A percentile compares a stretch with the other conserved stretches of the same genome.
Evolutionary conservation across 2,113 vertebrate genomes (phyloP).

Genomic region (Micronisus gabar): DNA sequence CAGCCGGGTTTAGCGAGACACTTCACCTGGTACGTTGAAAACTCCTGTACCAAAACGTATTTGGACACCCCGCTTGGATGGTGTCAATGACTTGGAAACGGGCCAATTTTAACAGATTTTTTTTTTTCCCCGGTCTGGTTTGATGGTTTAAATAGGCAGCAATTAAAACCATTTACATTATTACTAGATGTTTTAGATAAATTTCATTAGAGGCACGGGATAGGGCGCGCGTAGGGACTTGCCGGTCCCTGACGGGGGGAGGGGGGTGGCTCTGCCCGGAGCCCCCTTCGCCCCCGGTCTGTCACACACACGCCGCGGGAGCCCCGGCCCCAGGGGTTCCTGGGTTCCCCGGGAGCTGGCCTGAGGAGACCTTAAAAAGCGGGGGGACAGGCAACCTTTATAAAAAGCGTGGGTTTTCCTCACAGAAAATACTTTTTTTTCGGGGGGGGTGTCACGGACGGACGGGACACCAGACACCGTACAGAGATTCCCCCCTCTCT

Average conservation of each 20-base stretch:
- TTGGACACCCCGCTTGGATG: neutral
- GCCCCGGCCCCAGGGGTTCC: neutral
- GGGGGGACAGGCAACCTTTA: no score
- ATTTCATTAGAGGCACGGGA: neutral
- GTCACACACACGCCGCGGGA: neutral
- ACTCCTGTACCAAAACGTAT: neutral
- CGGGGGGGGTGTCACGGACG: no score
- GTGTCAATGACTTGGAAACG: neutral
- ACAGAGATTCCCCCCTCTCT: neutral
- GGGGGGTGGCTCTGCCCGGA: neutral
- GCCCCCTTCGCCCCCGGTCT: neutral
- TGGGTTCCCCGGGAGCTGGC: neutral
- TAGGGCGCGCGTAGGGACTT: neutral
- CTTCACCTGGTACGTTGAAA: neutral
- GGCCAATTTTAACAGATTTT: neutral
- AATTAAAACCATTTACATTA: constrained; percentile 2
- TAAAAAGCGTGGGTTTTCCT: neutral
- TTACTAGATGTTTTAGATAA: neutral
- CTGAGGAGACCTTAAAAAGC: neutral
- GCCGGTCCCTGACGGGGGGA: neutral
- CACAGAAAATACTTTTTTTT: neutral
- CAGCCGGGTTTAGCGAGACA: neutral
- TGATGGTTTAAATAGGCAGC: neutral
- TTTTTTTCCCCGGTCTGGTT: neutral
- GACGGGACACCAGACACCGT: no score